Evolutionary conservation across 1,140 invertebrate genomes (phyloP).

Genomic region (Gonioctena quinquepunctata): DNA sequence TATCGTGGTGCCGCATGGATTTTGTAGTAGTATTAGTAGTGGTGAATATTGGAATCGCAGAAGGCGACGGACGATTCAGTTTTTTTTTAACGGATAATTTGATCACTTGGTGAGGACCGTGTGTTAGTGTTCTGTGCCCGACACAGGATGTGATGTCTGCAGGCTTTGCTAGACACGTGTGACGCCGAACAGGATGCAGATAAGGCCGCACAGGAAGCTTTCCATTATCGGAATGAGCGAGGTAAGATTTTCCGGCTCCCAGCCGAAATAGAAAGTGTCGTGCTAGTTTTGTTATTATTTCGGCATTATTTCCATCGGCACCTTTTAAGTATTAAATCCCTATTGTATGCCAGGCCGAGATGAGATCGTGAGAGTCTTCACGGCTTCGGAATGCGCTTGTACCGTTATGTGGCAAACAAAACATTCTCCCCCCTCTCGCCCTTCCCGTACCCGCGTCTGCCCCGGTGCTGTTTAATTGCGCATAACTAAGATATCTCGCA

Average conservation of each 20-base stretch:
- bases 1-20: not conserved
- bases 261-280: not conserved
- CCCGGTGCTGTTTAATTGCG: constrained; percentile 36
- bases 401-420: constrained; percentile 35
- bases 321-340: constrained; percentile 9
- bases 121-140: constrained; percentile 7
- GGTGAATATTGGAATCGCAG: not conserved
- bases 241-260: constrained; percentile 18
- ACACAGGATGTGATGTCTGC: constrained; percentile 32
- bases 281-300: not conserved
- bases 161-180: not conserved
- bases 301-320: not conserved
- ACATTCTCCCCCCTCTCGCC: constrained; percentile 33
- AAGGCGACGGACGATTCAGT: not conserved
- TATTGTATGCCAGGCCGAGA: not conserved
- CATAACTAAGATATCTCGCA: constrained; percentile 33
- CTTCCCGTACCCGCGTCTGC: constrained; percentile 9
- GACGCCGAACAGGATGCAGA: constrained; percentile 33
- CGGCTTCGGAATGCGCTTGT: constrained; percentile 39
- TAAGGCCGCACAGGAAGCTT: constrained; percentile 22
- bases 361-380: constrained; percentile 26
- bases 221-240: constrained; percentile 20
- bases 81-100: not conserved
- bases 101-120: not conserved
- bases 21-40: not conserved